Conservation (phyloP, 53 echinoderm and acorn worm species). For the Actinopyga echinites region DNA sequence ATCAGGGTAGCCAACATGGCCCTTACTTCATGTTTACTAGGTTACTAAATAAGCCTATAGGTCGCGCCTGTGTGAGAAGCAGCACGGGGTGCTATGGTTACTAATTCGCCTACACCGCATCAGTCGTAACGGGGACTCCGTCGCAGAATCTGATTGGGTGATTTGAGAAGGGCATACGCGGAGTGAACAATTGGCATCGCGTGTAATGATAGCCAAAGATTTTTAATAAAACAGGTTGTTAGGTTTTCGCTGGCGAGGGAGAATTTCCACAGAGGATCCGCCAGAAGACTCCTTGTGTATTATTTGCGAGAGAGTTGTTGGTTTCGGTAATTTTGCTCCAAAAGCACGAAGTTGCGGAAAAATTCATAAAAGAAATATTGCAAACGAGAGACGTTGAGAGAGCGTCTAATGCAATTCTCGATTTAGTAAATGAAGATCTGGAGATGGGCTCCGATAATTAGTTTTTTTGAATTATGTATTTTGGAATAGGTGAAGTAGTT, state of each 20-base stretch:
- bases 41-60: slow-evolving; percentile 38
- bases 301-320: slow-evolving; percentile 3
- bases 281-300: slow-evolving; percentile 5
- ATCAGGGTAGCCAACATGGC: slow-evolving; percentile 22
- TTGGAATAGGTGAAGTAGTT: too few species aligned
- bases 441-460: too few species aligned
- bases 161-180: slow-evolving; percentile 20
- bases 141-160: slow-evolving; percentile 9
- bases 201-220: slow-evolving; percentile 35
- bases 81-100: slow-evolving; percentile 22
- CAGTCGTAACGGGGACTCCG: slow-evolving; percentile 5
- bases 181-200: slow-evolving; percentile 35
- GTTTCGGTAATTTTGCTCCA: slow-evolving; percentile 9
- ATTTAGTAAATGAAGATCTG: too few species aligned
- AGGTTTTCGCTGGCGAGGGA: slow-evolving; percentile 26
- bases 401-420: too few species aligned
- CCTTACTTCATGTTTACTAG: slow-evolving; percentile 30
- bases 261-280: slow-evolving; percentile 24
- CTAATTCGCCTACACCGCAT: slow-evolving; percentile 16
- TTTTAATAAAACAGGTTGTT: slow-evolving; percentile 43
- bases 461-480: too few species aligned
- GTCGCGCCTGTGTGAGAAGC: slow-evolving; percentile 25
- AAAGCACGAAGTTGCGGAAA: too few species aligned
- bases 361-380: too few species aligned
- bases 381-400: too few species aligned